These are phyloP conservation scores for Orthosia gothica DNA, from an alignment of 2,888 invertebrate species.

Conservation along the genomic window DNA sequence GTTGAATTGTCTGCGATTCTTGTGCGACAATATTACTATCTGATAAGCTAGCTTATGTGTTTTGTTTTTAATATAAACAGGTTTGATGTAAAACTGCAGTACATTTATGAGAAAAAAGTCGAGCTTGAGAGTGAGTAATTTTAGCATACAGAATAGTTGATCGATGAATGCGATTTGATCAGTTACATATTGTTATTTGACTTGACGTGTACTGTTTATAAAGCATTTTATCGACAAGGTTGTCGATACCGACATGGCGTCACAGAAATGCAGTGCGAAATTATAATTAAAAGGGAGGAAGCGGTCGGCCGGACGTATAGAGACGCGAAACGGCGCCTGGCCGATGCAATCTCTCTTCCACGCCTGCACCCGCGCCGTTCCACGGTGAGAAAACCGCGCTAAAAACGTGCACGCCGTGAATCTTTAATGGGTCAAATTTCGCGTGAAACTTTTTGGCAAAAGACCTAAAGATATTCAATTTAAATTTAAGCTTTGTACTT, in stretches of 20 bases:
- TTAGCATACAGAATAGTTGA: conserved; percentile 34
- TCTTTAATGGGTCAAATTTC: conserved; percentile 81
- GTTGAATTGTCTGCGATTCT: conserved; percentile 74
- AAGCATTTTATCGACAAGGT: conserved; percentile 63
- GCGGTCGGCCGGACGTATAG: conserved; percentile 83
- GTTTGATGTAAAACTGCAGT: conserved; percentile 46
- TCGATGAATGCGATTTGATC: conserved; percentile 54
- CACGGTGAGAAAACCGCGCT: conserved; percentile 84
- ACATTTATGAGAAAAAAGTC: conserved; percentile 23
- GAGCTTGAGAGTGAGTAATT: conserved; percentile 42
- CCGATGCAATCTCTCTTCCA: conserved; percentile 85
- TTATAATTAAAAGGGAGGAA: conserved; percentile 89
- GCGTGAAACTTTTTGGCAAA: conserved; percentile 66
- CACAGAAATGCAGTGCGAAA: conserved; percentile 81
- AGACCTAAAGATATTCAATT: conserved; percentile 18
- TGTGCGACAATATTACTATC: conserved; percentile 56
- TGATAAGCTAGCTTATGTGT: conserved; percentile 49
- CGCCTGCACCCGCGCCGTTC: conserved; percentile 71
- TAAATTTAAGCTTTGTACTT: conserved; percentile 8
- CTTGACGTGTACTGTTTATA: conserved; percentile 66
- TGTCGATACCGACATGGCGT: conserved; percentile 67
- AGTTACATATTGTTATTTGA: conserved; percentile 63
- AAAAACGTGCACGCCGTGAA: conserved; percentile 81
- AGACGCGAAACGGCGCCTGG: conserved; percentile 83
- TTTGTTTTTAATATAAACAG: conserved; percentile 53